Percentiles rank a stretch among this genome's conserved stretches.
Evolutionary conservation across 2,888 invertebrate species (phyloP).

Genomic region (Cloeon dipterum): DNA sequence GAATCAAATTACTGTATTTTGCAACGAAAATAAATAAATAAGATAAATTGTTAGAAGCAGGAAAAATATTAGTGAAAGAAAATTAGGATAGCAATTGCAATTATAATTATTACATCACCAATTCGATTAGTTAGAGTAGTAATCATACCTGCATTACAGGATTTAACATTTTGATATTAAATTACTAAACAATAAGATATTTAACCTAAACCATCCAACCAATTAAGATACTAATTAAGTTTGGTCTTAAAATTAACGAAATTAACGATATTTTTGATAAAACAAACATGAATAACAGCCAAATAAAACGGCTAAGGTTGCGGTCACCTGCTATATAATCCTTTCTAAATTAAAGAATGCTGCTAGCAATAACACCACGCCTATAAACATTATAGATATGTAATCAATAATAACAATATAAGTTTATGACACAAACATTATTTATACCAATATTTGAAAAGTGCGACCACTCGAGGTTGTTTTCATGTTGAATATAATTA

Average conservation of each 20-base stretch:
- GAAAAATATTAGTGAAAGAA: too few relatives aligned
- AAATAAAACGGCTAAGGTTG: conserved; percentile 36
- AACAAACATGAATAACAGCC: conserved; percentile 40
- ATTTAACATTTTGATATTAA: conserved; percentile 43
- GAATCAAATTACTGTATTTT: too few relatives aligned
- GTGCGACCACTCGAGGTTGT: too few relatives aligned
- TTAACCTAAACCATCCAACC: conserved; percentile 52
- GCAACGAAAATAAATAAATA: too few relatives aligned
- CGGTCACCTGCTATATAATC: conserved; percentile 34
- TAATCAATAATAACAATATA: too few relatives aligned
- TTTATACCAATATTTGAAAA: too few relatives aligned
- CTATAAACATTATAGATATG: conserved; percentile 36
- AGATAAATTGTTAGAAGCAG: too few relatives aligned
- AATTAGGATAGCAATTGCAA: conserved; percentile 31
- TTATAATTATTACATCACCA: conserved; percentile 42
- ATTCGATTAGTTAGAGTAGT: conserved; percentile 49
- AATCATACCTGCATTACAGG: conserved; percentile 44
- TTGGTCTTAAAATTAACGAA: conserved; percentile 40
- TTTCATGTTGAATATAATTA: too few relatives aligned
- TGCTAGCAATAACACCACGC: conserved; percentile 39
- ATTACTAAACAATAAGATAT: conserved; percentile 48
- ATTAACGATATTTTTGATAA: conserved; percentile 38
- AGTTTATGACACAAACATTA: too few relatives aligned
- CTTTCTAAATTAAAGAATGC: conserved; percentile 35
- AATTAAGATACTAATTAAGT: conserved; percentile 43